phyloP scores from a whole-genome alignment of 2,113 vertebrate species.

The Callospermophilus lateralis region DNA sequence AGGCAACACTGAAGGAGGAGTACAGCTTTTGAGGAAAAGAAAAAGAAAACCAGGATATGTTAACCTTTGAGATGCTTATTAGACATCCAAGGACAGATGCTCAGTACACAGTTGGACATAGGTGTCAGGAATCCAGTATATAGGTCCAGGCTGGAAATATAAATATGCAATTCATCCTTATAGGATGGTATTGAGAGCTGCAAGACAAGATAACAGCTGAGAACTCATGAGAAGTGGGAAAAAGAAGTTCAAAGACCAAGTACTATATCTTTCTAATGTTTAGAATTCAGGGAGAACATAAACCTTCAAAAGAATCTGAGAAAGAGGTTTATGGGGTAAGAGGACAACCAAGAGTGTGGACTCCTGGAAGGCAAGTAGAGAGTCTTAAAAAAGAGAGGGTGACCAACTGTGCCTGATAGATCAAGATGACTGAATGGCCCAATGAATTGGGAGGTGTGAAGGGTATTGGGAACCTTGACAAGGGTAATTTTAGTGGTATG shows the following conservation, averaged over 20 bases:
- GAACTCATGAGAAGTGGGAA: background rate
- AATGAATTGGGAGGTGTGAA: background rate
- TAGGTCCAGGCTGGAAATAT: background rate
- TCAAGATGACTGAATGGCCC: background rate
- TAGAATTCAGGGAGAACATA: constrained; percentile 25
- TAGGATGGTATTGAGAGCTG: background rate
- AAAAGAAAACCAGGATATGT: background rate
- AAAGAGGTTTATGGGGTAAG: background rate
- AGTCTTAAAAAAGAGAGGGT: background rate
- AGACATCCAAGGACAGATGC: background rate
- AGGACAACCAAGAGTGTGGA: background rate
- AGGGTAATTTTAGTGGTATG: background rate
- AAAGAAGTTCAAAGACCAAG: background rate
- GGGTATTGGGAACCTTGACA: background rate
- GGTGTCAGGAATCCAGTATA: background rate
- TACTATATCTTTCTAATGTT: background rate
- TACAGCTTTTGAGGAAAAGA: background rate
- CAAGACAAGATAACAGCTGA: constrained; percentile 37
- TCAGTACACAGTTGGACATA: background rate
- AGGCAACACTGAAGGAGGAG: background rate
- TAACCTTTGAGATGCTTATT: constrained; percentile 40
- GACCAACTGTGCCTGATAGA: background rate
- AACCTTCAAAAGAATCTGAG: constrained; percentile 35
- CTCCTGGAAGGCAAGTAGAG: constrained; percentile 8
- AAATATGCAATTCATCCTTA: constrained; percentile 6